Base-by-base conservation (phyloP, 2,113 vertebrate genomes). In the Argyrosomus japonicus region DNA sequence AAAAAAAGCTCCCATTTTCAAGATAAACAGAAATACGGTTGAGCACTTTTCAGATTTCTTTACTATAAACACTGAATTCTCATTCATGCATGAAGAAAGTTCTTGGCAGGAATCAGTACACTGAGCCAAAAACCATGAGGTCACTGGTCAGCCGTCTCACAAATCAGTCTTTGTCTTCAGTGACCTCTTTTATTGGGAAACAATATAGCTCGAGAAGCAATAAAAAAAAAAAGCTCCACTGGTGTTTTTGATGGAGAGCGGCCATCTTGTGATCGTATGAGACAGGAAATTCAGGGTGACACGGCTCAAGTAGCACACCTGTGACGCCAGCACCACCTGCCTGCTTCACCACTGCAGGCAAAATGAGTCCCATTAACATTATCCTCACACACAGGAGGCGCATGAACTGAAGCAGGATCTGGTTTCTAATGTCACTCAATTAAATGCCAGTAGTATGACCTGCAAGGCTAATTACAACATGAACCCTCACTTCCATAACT, bases 241-340 rank as follows among this genome's bases (percentile, higher is more conserved):
- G 19, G 36, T 89, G 72, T 81, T 88, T 79, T 79, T 50, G 75
- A 65, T 75, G 80, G 87, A 88, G 65, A 45, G 43, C 6, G 43
- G 84, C 82, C 87, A 89, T 81, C 63, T 61, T 74, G 53, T 71
- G 71, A 81, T 70, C 0, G 48, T 40, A 32, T 48, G 67, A 56
- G 65, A 74, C 61, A 77, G 88, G 84, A 89, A 92, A 87, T 85
- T 60, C 57, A 60, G 50, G 53, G 56, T 70, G 89, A 89, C 84
- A 74, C 6, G 13, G 58, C 57, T 90, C 50, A 75, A 70, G 81
- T 27, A 70, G 69, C 77, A 47, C 84, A 90, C 82, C 79, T 82
- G 81, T 69, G 73, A 83, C 15, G 19, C 64, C 54, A 60, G 23
- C 68, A 32, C 68, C 82, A 87, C 89, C 85, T 88, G 83, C 68